Conservation (phyloP, 2,113 vertebrate species). For the Oryzias curvinotus region DNA sequence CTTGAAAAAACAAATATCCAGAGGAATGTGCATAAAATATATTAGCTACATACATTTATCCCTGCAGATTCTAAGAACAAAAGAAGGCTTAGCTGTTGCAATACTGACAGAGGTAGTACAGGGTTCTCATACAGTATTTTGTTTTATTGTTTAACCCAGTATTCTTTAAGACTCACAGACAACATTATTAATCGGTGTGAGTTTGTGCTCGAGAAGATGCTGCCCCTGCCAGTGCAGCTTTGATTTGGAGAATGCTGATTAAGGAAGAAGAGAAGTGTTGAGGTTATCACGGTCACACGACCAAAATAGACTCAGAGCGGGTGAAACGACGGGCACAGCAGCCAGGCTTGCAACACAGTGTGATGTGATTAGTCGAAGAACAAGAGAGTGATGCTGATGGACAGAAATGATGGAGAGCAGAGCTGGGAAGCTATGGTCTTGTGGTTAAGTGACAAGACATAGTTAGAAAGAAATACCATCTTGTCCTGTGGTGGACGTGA, state of each 20-base stretch:
- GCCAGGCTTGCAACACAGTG: slow-evolving; percentile 49
- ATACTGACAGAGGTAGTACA: background rate
- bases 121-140: background rate
- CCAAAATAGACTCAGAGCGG: slow-evolving; percentile 76
- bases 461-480: slow-evolving; percentile 1
- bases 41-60: slow-evolving; percentile 27
- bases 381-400: slow-evolving; percentile 54
- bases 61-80: slow-evolving; percentile 4
- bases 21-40: slow-evolving; percentile 22
- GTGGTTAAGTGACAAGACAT: slow-evolving; percentile 10
- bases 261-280: slow-evolving; percentile 72
- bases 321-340: slow-evolving; percentile 63
- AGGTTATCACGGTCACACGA: slow-evolving; percentile 78
- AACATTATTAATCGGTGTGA: slow-evolving; percentile 27
- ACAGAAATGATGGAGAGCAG: slow-evolving; percentile 36
- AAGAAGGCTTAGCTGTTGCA: background rate
- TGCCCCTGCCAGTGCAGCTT: slow-evolving; percentile 42
- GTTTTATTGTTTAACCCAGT: slow-evolving; percentile 5
- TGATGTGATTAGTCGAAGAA: slow-evolving; percentile 51
- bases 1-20: slow-evolving; percentile 5
- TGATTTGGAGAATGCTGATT: slow-evolving; percentile 68
- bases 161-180: background rate
- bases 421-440: slow-evolving; percentile 13
- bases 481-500: slow-evolving; percentile 11
- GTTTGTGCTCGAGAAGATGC: slow-evolving; percentile 37